phyloP scores from a whole-genome alignment of 2,797 vertebrate species.

The Diceros bicornis region DNA sequence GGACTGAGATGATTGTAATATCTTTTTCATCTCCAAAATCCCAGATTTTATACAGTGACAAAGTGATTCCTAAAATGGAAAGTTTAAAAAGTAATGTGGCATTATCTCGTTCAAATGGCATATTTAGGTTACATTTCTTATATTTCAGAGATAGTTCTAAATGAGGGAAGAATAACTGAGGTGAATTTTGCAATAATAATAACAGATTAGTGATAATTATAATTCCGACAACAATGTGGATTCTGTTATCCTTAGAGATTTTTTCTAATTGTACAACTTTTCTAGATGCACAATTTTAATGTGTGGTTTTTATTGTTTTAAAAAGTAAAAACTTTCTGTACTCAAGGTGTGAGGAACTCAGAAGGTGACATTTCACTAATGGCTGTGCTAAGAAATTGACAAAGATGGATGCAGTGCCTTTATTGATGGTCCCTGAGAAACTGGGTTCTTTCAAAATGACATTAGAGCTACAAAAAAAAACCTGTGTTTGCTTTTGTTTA shows the following conservation, averaged over 20 bases:
- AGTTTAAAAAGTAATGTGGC: not conserved
- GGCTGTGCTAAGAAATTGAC: constrained; percentile 87
- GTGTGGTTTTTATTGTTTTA: constrained; percentile 79
- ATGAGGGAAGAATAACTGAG: not conserved
- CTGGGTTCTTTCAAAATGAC: constrained; percentile 81
- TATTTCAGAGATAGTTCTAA: not conserved
- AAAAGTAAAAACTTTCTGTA: constrained; percentile 79
- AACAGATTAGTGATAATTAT: not conserved
- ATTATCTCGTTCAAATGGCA: not conserved
- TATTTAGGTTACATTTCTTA: not conserved
- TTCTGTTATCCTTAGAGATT: not conserved
- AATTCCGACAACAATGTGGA: not conserved
- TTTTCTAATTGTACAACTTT: not conserved
- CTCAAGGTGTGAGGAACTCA: constrained; percentile 79
- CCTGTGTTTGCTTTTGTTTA: constrained; percentile 71
- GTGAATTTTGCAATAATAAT: not conserved
- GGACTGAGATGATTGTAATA: not conserved
- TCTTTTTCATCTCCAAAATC: not conserved
- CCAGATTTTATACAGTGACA: not conserved
- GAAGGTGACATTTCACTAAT: constrained; percentile 91
- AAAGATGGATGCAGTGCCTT: constrained; percentile 88
- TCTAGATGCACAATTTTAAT: not conserved
- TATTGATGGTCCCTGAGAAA: constrained; percentile 83
- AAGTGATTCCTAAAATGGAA: not conserved
- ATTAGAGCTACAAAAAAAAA: constrained; percentile 67